A percentile compares a stretch with the other conserved stretches of the same genome.
phyloP scores from a whole-genome alignment of 2,888 invertebrate species.

The Pammene fasciana region DNA sequence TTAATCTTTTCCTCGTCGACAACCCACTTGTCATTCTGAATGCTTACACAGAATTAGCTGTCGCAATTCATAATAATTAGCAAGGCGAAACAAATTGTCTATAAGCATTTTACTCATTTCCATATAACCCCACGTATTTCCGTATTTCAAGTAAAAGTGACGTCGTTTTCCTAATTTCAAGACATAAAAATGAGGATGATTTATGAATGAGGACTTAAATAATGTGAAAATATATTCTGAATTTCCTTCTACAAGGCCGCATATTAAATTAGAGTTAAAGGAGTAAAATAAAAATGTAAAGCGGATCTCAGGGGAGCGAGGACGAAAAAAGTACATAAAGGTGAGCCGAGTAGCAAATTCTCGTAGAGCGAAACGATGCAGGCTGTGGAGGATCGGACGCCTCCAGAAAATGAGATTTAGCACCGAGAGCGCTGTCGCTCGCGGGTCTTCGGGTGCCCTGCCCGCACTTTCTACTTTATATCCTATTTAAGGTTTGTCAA shows the following conservation, averaged over 20 bases:
- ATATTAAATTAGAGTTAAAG: slow-evolving; percentile 78
- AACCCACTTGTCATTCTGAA: slow-evolving; percentile 36
- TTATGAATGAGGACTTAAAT: slow-evolving; percentile 67
- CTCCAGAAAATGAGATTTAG: slow-evolving; percentile 65
- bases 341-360: slow-evolving; percentile 51
- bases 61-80: slow-evolving; percentile 23
- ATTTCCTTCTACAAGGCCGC: slow-evolving; percentile 70
- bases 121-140: neutral
- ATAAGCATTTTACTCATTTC: neutral
- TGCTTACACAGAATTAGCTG: slow-evolving; percentile 31
- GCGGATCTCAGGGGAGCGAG: slow-evolving; percentile 63
- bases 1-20: slow-evolving; percentile 41
- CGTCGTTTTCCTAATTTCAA: neutral
- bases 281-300: slow-evolving; percentile 76
- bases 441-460: neutral
- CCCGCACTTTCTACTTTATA: slow-evolving; percentile 13
- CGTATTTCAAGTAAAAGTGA: slow-evolving; percentile 10
- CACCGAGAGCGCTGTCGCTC: slow-evolving; percentile 50
- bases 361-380: slow-evolving; percentile 55
- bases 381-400: slow-evolving; percentile 54
- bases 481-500: slow-evolving; percentile 16
- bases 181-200: slow-evolving; percentile 40
- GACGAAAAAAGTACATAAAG: slow-evolving; percentile 56
- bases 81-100: slow-evolving; percentile 1
- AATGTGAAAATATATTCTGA: slow-evolving; percentile 71